Evolutionary conservation across 2,113 vertebrate species (phyloP).

Genomic region (Nesospiza acunhae): DNA sequence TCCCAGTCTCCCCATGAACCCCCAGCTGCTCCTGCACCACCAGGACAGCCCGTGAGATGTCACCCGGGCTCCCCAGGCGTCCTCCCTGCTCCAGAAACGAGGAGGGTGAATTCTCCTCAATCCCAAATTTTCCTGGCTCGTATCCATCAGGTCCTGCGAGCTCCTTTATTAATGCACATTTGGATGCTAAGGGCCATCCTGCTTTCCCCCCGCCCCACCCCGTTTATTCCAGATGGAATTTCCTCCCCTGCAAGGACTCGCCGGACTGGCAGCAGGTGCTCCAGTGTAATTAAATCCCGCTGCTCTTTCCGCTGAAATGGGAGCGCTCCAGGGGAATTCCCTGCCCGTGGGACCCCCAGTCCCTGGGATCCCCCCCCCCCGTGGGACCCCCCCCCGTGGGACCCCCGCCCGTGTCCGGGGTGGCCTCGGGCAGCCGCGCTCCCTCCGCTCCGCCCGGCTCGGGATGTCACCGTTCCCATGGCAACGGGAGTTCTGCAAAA

Average conservation of each 20-base stretch:
- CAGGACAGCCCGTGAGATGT: accelerated
- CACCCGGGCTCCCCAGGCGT: not conserved
- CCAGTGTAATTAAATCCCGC: not conserved
- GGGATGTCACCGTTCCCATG: conserved; percentile 21
- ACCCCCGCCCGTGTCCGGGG: not conserved
- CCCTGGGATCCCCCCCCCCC: not conserved
- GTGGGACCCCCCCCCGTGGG: not conserved
- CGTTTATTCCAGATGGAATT: not conserved
- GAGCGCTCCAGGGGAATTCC: not conserved
- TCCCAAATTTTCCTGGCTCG: accelerated
- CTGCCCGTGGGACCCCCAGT: accelerated
- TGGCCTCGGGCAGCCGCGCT: not conserved
- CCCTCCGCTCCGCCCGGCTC: not conserved
- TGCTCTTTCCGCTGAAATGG: not conserved
- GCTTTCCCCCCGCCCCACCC: accelerated
- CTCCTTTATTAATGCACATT: accelerated
- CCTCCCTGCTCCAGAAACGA: not conserved
- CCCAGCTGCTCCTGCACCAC: not conserved
- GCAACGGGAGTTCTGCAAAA: not conserved
- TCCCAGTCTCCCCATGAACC: accelerated
- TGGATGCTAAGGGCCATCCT: not conserved
- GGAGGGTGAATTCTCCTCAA: accelerated
- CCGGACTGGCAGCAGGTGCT: not conserved
- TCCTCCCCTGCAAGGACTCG: not conserved
- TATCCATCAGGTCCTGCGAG: accelerated